phyloP scores from a whole-genome alignment of 2,888 invertebrate genomes.

The Xestia xanthographa region DNA sequence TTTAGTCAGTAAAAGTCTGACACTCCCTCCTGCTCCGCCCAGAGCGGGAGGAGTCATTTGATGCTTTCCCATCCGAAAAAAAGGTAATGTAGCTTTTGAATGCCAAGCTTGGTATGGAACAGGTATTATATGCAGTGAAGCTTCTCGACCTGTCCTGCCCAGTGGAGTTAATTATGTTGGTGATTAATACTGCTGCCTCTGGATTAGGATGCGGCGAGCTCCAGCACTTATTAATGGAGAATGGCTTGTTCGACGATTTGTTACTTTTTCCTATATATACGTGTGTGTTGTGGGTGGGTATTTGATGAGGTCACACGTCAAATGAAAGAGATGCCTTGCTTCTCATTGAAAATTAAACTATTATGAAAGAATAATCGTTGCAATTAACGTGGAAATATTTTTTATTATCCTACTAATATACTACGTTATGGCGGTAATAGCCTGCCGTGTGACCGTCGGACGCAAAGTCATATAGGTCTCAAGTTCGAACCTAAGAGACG shows the following conservation, averaged over 20 bases:
- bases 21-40: too few relatives aligned
- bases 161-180: constrained; percentile 68
- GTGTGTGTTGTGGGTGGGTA: background rate
- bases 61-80: too few relatives aligned
- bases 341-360: background rate
- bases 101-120: too few relatives aligned
- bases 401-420: too few relatives aligned
- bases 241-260: constrained; percentile 55
- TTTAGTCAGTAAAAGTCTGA: too few relatives aligned
- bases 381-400: background rate
- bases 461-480: too few relatives aligned
- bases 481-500: too few relatives aligned
- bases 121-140: background rate
- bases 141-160: background rate
- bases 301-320: constrained; percentile 8
- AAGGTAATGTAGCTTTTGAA: too few relatives aligned
- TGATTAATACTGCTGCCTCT: constrained; percentile 70
- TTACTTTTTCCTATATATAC: constrained; percentile 43
- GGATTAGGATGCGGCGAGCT: constrained; percentile 68
- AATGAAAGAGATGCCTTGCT: background rate
- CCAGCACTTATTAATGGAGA: constrained; percentile 61
- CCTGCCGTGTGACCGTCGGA: too few relatives aligned
- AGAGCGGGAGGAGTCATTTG: too few relatives aligned
- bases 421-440: too few relatives aligned
- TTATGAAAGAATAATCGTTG: background rate